Evolutionary conservation across 2,113 vertebrate genomes (phyloP).

Genomic region (Orthonyx spaldingii): DNA sequence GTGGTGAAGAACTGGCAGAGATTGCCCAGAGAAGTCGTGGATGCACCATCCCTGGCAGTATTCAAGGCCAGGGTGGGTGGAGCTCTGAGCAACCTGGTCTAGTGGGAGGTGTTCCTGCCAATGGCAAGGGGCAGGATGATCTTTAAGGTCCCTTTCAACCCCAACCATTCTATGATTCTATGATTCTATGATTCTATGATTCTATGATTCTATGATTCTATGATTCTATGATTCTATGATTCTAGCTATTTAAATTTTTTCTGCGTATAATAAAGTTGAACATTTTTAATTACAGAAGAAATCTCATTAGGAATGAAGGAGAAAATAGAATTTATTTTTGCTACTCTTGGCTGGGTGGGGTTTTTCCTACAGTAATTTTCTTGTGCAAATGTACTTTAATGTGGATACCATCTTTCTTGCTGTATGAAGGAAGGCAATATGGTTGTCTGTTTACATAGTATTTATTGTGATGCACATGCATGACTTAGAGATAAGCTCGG

Average conservation of each 20-base stretch:
- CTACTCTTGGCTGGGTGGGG: rapidly evolving
- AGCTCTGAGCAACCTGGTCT: background rate
- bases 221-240: background rate
- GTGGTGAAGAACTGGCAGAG: background rate
- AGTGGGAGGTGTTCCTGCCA: background rate
- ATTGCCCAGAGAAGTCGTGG: background rate
- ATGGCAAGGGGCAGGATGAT: background rate
- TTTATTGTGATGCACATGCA: background rate
- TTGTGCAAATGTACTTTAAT: background rate
- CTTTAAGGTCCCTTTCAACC: background rate
- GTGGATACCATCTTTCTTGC: background rate
- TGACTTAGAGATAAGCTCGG: background rate
- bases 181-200: background rate
- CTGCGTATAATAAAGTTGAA: background rate
- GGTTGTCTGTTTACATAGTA: background rate
- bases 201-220: background rate
- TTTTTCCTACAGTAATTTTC: background rate
- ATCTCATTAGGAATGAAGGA: background rate
- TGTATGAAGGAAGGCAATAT: background rate
- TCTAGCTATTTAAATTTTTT: background rate
- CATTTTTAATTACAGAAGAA: background rate
- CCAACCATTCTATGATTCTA: background rate
- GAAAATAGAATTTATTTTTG: background rate
- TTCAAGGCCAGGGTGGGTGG: background rate
- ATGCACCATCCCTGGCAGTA: background rate